Evolutionary conservation across 2,888 invertebrate species (phyloP).

Genomic region (Andricus quercusramuli): DNA sequence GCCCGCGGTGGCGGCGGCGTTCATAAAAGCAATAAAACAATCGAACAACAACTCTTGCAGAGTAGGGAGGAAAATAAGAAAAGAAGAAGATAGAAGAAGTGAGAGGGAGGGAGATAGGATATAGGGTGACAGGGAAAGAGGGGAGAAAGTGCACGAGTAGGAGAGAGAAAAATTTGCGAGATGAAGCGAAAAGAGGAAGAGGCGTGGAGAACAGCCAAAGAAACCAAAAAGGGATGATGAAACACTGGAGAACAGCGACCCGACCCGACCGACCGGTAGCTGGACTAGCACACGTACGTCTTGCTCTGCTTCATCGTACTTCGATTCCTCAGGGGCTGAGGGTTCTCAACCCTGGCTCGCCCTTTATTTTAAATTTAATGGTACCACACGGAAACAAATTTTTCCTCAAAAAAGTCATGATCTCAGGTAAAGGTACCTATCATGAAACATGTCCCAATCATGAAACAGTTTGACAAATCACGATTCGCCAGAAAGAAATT

Average conservation of each 20-base stretch:
- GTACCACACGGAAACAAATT: too few relatives aligned
- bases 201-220: slow-evolving; percentile 61
- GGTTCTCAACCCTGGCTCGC: slow-evolving; percentile 71
- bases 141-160: slow-evolving; percentile 54
- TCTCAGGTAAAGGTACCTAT: too few relatives aligned
- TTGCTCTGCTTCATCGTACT: slow-evolving; percentile 71
- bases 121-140: slow-evolving; percentile 55
- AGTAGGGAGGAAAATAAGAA: slow-evolving; percentile 49
- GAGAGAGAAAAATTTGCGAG: slow-evolving; percentile 45
- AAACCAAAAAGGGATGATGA: slow-evolving; percentile 63
- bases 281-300: slow-evolving; percentile 72
- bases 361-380: neutral
- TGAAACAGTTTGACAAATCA: too few relatives aligned
- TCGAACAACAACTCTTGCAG: slow-evolving; percentile 67
- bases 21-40: slow-evolving; percentile 74
- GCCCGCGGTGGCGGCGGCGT: slow-evolving; percentile 66
- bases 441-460: too few relatives aligned
- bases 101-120: slow-evolving; percentile 55
- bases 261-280: slow-evolving; percentile 77
- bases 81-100: slow-evolving; percentile 47
- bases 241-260: slow-evolving; percentile 74
- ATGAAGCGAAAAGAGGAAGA: slow-evolving; percentile 61
- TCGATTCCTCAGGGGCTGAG: slow-evolving; percentile 71
- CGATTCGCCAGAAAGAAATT: too few relatives aligned
- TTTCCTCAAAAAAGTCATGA: too few relatives aligned